phyloP scores from a whole-genome alignment of 2,113 vertebrate genomes.

The Podiceps cristatus region DNA sequence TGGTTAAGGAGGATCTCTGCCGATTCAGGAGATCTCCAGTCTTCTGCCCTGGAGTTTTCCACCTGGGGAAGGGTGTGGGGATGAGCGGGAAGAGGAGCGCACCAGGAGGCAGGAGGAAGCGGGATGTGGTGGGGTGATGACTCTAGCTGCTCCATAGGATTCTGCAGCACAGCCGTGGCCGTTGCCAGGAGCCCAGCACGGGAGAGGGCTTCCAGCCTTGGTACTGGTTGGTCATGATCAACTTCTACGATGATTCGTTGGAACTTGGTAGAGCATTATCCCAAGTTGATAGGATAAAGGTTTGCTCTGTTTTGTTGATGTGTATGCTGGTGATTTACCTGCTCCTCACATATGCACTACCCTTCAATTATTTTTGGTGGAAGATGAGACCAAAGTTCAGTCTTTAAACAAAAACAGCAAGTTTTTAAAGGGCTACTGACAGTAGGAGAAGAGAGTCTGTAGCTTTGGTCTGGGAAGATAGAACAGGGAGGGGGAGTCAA shows the following conservation, averaged over 20 bases:
- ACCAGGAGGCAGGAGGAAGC: not conserved
- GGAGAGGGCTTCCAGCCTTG: not conserved
- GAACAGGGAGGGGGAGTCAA: accelerated
- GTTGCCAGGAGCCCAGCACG: not conserved
- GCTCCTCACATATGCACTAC: not conserved
- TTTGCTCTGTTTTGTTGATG: not conserved
- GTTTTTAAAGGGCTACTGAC: not conserved
- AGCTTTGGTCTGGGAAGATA: not conserved
- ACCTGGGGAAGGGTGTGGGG: not conserved
- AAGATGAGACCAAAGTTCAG: not conserved
- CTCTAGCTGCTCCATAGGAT: not conserved
- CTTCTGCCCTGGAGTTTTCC: not conserved
- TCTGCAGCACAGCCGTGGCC: not conserved
- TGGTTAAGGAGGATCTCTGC: not conserved
- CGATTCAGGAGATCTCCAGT: not conserved
- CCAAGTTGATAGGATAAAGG: not conserved
- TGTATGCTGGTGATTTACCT: not conserved
- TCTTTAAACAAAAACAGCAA: accelerated
- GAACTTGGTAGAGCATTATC: not conserved
- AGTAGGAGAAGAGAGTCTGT: not conserved
- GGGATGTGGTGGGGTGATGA: not conserved
- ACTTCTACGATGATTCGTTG: not conserved
- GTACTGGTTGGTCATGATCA: not conserved
- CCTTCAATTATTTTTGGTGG: not conserved
- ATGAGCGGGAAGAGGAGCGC: not conserved